Conservation (phyloP, 2,113 vertebrate species). For the Dasyprocta punctata region DNA sequence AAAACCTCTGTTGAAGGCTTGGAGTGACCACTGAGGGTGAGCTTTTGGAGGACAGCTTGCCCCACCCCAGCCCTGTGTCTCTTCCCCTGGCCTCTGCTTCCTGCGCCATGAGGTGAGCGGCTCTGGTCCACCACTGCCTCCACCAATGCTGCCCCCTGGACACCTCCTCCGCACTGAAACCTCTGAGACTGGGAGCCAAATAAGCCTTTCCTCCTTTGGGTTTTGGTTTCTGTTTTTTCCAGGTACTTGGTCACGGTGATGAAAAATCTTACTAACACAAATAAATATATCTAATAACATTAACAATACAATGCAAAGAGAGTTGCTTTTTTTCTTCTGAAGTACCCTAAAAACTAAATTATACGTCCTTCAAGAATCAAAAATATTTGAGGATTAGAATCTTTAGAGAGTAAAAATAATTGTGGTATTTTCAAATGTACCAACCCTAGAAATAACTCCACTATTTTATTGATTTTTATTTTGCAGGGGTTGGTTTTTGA, state of each 20-base stretch:
- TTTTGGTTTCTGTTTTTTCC: background rate
- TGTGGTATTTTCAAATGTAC: background rate
- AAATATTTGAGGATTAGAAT: slow-evolving; percentile 27
- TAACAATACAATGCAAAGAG: background rate
- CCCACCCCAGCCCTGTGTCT: background rate
- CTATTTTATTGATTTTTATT: background rate
- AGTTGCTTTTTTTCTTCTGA: slow-evolving; percentile 2
- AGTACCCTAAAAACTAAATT: slow-evolving; percentile 34
- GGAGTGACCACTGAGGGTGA: background rate
- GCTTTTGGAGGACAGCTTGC: background rate
- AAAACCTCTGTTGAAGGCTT: background rate
- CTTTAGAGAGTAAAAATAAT: background rate
- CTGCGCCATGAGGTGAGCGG: background rate
- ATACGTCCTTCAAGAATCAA: slow-evolving; percentile 18
- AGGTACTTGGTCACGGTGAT: background rate
- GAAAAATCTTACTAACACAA: background rate
- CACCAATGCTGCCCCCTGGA: background rate
- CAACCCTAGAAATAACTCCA: background rate
- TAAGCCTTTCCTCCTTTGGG: background rate
- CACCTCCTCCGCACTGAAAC: background rate
- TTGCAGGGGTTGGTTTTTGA: background rate
- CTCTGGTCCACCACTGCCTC: background rate
- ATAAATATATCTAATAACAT: background rate
- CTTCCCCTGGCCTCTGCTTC: background rate
- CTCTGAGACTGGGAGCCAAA: background rate